phyloP scores from a whole-genome alignment of 2,888 invertebrate genomes.

The Rhagonycha fulva region DNA sequence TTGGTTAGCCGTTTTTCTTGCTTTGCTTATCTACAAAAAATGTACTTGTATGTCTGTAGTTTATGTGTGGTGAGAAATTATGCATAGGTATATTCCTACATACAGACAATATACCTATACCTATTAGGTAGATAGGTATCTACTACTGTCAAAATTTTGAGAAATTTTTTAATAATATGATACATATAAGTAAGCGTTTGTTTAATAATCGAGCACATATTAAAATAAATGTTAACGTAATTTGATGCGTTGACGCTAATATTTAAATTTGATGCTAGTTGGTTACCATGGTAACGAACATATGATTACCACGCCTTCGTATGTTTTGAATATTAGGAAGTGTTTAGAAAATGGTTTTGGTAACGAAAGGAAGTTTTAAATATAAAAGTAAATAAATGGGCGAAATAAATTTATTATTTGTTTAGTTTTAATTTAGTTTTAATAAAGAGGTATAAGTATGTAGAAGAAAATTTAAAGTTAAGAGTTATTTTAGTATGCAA shows the following conservation, averaged over 20 bases:
- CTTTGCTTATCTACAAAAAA: too few species aligned
- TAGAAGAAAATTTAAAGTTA: not conserved
- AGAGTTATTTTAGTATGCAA: slow-evolving; percentile 35
- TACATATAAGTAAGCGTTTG: not conserved
- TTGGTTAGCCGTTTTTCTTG: too few species aligned
- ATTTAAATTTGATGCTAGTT: slow-evolving; percentile 23
- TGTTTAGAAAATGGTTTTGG: not conserved
- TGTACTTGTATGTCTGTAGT: too few species aligned
- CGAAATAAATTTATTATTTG: not conserved
- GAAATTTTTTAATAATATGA: too few species aligned
- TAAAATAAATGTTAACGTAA: not conserved
- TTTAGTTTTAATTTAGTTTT: not conserved
- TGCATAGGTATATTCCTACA: too few species aligned
- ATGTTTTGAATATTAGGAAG: slow-evolving; percentile 18
- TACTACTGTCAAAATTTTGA: too few species aligned
- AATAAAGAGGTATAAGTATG: not conserved
- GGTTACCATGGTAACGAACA: slow-evolving; percentile 42
- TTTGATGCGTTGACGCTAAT: not conserved
- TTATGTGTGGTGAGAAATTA: too few species aligned
- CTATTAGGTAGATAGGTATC: too few species aligned
- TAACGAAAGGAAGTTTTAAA: not conserved
- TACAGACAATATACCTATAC: too few species aligned
- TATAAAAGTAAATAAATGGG: not conserved
- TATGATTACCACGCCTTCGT: slow-evolving; percentile 48
- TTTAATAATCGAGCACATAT: not conserved